Percentiles rank a stretch among this genome's conserved stretches.
Conservation (phyloP, 1,140 invertebrate genomes). For the Theocolax elegans region DNA sequence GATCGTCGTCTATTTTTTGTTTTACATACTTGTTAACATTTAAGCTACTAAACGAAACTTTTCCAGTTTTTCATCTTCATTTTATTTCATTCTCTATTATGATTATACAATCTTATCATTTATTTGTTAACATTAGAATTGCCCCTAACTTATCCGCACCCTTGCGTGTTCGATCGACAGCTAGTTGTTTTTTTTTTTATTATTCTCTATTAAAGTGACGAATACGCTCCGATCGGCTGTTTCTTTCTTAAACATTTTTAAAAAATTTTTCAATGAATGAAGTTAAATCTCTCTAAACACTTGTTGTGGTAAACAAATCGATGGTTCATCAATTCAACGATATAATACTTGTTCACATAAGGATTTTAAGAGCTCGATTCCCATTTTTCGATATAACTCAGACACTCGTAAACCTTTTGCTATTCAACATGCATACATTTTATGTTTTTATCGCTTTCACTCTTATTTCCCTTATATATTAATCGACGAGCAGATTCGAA, state of each 20-base stretch:
- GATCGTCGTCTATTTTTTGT: slow-evolving; percentile 36
- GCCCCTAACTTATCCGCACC: slow-evolving; percentile 37
- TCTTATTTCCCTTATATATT: slow-evolving; percentile 18
- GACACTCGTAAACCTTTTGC: slow-evolving; percentile 35
- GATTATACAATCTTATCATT: slow-evolving; percentile 43
- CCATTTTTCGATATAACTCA: slow-evolving; percentile 21
- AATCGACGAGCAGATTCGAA: slow-evolving; percentile 25
- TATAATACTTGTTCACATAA: slow-evolving; percentile 34
- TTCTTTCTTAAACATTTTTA: background rate
- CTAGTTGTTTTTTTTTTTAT: slow-evolving; percentile 19
- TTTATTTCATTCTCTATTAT: slow-evolving; percentile 37
- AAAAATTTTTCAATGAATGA: slow-evolving; percentile 31
- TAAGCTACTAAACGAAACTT: slow-evolving; percentile 39
- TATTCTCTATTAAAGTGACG: slow-evolving; percentile 19
- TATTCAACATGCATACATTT: slow-evolving; percentile 32
- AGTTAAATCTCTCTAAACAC: slow-evolving; percentile 22
- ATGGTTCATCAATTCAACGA: slow-evolving; percentile 36
- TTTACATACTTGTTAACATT: slow-evolving; percentile 38
- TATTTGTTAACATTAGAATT: slow-evolving; percentile 41
- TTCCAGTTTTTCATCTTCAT: slow-evolving; percentile 22
- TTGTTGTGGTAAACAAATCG: slow-evolving; percentile 35
- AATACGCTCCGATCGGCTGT: slow-evolving; percentile 24
- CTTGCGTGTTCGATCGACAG: slow-evolving; percentile 30
- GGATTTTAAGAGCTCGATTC: slow-evolving; percentile 13
- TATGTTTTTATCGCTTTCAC: slow-evolving; percentile 28